These are phyloP conservation scores for Drosophila nr. fundita DNA, from an alignment of 2,888 invertebrate species.

Conservation along the genomic window DNA sequence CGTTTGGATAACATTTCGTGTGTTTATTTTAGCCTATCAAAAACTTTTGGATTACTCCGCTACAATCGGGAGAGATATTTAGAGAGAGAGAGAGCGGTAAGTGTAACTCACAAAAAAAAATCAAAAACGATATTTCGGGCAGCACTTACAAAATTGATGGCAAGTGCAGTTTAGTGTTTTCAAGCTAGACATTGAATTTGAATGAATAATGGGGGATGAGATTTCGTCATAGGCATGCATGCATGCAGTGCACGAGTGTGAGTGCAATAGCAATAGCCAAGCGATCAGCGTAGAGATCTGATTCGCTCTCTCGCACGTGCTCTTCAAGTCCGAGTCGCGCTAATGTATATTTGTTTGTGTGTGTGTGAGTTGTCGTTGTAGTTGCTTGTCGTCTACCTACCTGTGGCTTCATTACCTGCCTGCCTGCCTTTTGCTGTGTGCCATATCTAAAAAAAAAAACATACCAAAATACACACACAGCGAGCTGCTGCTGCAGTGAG, in stretches of 20 bases:
- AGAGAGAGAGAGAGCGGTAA: slow-evolving; percentile 38
- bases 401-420: slow-evolving; percentile 69
- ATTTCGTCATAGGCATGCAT: slow-evolving; percentile 70
- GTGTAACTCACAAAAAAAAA: neutral
- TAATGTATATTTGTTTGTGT: slow-evolving; percentile 9
- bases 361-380: slow-evolving; percentile 35
- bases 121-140: slow-evolving; percentile 1
- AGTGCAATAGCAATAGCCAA: slow-evolving; percentile 20
- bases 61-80: slow-evolving; percentile 28
- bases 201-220: slow-evolving; percentile 63
- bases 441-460: slow-evolving; percentile 44
- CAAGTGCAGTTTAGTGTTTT: slow-evolving; percentile 64
- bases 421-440: slow-evolving; percentile 49
- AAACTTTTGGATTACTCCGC: slow-evolving; percentile 71
- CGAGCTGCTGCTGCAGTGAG: slow-evolving; percentile 45
- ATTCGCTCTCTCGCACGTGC: slow-evolving; percentile 53
- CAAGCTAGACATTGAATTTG: slow-evolving; percentile 63
- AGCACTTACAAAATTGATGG: slow-evolving; percentile 32
- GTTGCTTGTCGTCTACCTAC: slow-evolving; percentile 62
- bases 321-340: slow-evolving; percentile 40
- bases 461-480: slow-evolving; percentile 32
- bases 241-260: slow-evolving; percentile 26
- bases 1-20: slow-evolving; percentile 63
- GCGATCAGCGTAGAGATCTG: slow-evolving; percentile 31
- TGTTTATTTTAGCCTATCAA: slow-evolving; percentile 73